Base-by-base conservation (phyloP, 2,888 invertebrate species). In the Eilema sororculum region DNA sequence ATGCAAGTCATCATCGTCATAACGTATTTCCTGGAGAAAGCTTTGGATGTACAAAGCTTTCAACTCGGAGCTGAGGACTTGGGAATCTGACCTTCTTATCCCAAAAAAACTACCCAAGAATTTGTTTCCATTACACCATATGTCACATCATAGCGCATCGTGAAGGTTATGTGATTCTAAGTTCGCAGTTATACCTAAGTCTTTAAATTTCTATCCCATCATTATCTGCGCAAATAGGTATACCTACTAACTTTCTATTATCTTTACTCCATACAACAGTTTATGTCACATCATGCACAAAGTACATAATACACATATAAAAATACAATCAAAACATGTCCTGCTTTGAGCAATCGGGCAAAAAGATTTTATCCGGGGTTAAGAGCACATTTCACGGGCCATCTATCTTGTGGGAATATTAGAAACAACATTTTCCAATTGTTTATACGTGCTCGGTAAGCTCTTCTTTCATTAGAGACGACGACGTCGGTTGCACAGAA, bases 391-490 rank as follows among this genome's bases (percentile, higher is more conserved):
- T 90, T 86, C 85, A 84, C 85, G 84, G 84, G 85, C 87, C 89
- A 94, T 93, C 92, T 91, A 91, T 94, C 93, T 93, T 91, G 86
- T 78, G 80, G 84, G 87, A 90, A 92, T 92, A 92, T 93, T 90
- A 91, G 92, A 90, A 93, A 91, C 91, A 93, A 92, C 91, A 90
- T 92, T 93, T 90, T 88, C 88, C 89, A 90, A 92, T 94, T 95
- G 94, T 94, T 94, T 95, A 93, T 94, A 91, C 89, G 91, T 91
- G 90, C 90, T 91, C 89, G 83, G 92, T 92, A 92, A 94, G 93
- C 93, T 93, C 92, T 93, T 93, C 93, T 95, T 95, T 95, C 95
- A 95, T 94, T 94, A 94, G 88, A 91, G 89, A 86, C 89, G 88
- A 81, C 88, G 90, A 91, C 91, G 92, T 91, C 92, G 91, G 90